These are phyloP conservation scores for Coelopa frigida DNA, from an alignment of 1,140 invertebrate genomes.

Conservation along the genomic window DNA sequence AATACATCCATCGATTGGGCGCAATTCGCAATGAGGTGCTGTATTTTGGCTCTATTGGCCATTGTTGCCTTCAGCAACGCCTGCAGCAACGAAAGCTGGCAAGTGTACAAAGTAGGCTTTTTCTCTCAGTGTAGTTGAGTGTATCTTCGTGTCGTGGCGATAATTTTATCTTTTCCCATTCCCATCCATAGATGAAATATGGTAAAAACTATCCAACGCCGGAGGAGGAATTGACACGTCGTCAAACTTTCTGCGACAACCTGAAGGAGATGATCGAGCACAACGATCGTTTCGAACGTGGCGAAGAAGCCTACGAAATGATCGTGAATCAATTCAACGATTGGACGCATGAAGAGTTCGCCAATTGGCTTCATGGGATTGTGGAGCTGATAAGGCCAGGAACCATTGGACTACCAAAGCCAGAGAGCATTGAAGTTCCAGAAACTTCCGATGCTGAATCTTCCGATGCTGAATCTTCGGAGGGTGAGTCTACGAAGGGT, in stretches of 20 bases:
- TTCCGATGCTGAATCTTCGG: too few relatives aligned
- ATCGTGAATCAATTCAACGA: constrained; percentile 23
- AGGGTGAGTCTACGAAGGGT: too few relatives aligned
- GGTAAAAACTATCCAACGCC: constrained; percentile 6
- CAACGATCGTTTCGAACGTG: constrained; percentile 15
- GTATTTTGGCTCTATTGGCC: too few relatives aligned
- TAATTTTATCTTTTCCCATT: constrained; percentile 3
- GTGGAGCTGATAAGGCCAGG: too few relatives aligned
- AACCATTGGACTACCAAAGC: too few relatives aligned
- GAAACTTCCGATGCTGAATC: too few relatives aligned
- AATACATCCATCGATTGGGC: too few relatives aligned
- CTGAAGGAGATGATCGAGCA: constrained; percentile 14
- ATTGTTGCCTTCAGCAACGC: background rate
- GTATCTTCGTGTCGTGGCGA: background rate
- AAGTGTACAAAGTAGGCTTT: constrained; percentile 2
- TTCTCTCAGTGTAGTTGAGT: background rate
- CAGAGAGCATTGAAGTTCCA: too few relatives aligned
- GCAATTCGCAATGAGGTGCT: too few relatives aligned
- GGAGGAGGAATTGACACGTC: constrained; percentile 2
- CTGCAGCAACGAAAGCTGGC: constrained; percentile 13
- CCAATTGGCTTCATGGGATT: constrained; percentile 6
- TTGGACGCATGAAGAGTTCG: constrained; percentile 18
- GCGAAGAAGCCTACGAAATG: constrained; percentile 12
- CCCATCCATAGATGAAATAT: background rate
- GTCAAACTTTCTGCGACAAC: constrained; percentile 18